Conservation (phyloP, 2,888 invertebrate genomes). For the Archaeoteleia sp. region DNA sequence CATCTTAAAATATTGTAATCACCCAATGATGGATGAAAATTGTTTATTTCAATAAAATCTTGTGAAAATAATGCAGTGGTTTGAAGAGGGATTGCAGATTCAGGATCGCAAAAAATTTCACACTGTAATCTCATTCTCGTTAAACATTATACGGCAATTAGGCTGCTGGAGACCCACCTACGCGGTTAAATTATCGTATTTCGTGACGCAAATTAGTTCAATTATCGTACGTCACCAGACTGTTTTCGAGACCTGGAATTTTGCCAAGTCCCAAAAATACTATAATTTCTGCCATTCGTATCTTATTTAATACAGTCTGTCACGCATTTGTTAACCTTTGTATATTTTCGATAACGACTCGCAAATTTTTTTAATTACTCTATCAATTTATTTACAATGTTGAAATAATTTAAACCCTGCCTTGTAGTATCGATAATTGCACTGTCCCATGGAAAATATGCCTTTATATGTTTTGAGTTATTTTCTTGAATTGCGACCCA, state of each 20-base stretch:
- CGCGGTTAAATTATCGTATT: slow-evolving; percentile 37
- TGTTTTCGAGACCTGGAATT: slow-evolving; percentile 21
- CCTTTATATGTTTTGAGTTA: no score
- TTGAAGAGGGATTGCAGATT: slow-evolving; percentile 8
- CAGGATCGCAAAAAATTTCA: slow-evolving; percentile 21
- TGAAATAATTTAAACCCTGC: no score
- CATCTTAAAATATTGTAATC: no score
- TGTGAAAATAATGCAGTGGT: slow-evolving; percentile 29
- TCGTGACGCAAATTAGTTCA: slow-evolving; percentile 39
- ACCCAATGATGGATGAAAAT: no score
- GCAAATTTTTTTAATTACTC: neutral
- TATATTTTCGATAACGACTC: neutral
- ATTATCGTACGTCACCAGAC: slow-evolving; percentile 44
- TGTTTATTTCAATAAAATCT: slow-evolving; percentile 13
- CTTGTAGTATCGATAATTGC: no score
- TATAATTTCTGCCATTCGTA: slow-evolving; percentile 3
- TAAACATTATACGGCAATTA: slow-evolving; percentile 35
- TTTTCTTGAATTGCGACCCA: no score
- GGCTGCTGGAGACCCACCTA: slow-evolving; percentile 33
- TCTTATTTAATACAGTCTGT: slow-evolving; percentile 5
- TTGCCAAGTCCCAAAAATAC: slow-evolving; percentile 13
- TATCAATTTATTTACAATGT: neutral
- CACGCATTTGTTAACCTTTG: neutral
- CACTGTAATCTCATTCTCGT: slow-evolving; percentile 41
- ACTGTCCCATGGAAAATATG: no score